A percentile compares a stretch with the other conserved stretches of the same genome.
Conservation (phyloP, 2,888 invertebrate species). For the Tholera decimalis region DNA sequence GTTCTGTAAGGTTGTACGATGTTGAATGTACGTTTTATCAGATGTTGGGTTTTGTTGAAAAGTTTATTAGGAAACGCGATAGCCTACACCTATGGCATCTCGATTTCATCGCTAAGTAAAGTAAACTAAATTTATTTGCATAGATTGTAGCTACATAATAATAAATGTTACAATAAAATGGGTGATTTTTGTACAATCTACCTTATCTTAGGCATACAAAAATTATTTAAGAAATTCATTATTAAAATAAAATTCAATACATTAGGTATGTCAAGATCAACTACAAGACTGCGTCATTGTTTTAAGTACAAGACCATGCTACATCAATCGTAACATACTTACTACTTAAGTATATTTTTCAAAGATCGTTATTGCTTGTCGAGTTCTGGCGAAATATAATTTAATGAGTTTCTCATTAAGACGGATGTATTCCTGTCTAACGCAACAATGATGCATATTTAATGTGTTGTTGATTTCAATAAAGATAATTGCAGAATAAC, state of each 20-base stretch:
- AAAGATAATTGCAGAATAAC: constrained; percentile 8
- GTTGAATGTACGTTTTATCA: constrained; percentile 17
- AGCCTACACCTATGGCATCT: background rate
- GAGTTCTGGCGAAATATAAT: constrained; percentile 12
- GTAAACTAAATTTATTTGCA: too few species aligned
- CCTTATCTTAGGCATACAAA: too few species aligned
- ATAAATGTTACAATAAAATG: too few species aligned
- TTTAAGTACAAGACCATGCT: too few species aligned
- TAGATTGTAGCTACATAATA: too few species aligned
- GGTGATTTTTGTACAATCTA: too few species aligned
- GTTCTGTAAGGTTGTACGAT: background rate
- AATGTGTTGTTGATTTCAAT: constrained; percentile 31
- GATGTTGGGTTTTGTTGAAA: constrained; percentile 6
- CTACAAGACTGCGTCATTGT: too few species aligned
- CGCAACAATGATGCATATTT: constrained; percentile 40
- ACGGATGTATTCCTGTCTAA: constrained; percentile 18
- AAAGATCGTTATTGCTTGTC: background rate
- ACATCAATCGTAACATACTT: background rate
- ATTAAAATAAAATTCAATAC: too few species aligned
- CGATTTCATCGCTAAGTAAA: too few species aligned
- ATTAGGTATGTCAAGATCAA: too few species aligned
- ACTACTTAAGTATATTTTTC: background rate
- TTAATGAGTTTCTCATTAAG: constrained; percentile 9
- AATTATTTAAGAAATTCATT: too few species aligned
- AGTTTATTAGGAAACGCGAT: background rate